These are phyloP conservation scores for Vulpes vulpes DNA, from an alignment of 2,113 vertebrate genomes.

Conservation along the genomic window DNA sequence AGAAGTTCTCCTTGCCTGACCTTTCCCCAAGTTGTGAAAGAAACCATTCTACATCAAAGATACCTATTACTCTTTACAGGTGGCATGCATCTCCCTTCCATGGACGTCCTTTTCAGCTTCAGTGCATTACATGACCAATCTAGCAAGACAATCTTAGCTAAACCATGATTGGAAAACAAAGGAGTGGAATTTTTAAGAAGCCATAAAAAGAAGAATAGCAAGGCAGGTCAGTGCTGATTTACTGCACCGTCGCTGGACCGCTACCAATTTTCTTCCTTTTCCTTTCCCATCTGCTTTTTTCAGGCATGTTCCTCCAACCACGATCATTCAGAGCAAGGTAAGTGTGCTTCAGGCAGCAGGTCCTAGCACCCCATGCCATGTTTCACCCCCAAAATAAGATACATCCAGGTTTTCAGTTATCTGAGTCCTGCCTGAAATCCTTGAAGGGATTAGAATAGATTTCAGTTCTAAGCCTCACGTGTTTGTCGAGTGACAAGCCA, in stretches of 20 bases:
- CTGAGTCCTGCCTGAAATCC: not conserved
- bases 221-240: not conserved
- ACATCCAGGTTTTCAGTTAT: not conserved
- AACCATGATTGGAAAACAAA: conserved; percentile 37
- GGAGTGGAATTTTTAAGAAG: not conserved
- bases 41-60: not conserved
- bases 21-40: not conserved
- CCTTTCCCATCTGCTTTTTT: not conserved
- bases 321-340: not conserved
- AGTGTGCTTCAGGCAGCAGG: not conserved
- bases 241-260: accelerated
- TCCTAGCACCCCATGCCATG: not conserved
- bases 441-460: not conserved
- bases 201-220: not conserved
- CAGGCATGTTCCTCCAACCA: not conserved
- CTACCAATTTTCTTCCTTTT: not conserved
- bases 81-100: no score
- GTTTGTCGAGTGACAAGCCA: no score
- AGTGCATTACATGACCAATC: not conserved
- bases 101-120: conserved; percentile 1
- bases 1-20: not conserved
- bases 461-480: not conserved
- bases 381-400: not conserved
- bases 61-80: not conserved
- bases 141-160: conserved; percentile 11